Conservation (phyloP, 1,140 invertebrate genomes). For the Cephus cinctus region DNA sequence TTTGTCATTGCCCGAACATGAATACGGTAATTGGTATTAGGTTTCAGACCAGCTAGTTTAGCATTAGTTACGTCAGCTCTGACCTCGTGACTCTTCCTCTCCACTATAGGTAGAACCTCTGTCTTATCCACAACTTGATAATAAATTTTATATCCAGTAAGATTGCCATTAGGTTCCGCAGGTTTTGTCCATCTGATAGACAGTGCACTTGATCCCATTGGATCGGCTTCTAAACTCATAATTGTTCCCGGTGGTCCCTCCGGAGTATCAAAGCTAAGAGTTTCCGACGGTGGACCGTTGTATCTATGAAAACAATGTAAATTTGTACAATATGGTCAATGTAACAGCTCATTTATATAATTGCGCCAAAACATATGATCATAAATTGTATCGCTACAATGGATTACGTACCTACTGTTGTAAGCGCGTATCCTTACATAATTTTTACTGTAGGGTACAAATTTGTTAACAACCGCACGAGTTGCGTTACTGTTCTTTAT, state of each 20-base stretch:
- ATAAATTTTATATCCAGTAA: conserved; percentile 91
- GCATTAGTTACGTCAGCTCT: conserved; percentile 75
- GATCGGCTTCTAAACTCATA: conserved; percentile 76
- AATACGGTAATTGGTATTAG: conserved; percentile 87
- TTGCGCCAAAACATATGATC: not conserved
- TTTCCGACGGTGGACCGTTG: conserved; percentile 86
- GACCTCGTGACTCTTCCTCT: conserved; percentile 73
- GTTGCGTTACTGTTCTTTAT: conserved; percentile 73
- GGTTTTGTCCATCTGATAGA: conserved; percentile 90
- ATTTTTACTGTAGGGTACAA: conserved; percentile 88
- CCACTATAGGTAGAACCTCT: conserved; percentile 64
- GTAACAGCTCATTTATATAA: not conserved
- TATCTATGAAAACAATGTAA: conserved; percentile 52
- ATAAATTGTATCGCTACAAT: too few species aligned
- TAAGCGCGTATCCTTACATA: conserved; percentile 86
- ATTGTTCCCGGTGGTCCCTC: conserved; percentile 93
- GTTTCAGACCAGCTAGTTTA: conserved; percentile 81
- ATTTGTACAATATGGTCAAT: not conserved
- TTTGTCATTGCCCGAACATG: conserved; percentile 80
- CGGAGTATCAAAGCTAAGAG: conserved; percentile 81
- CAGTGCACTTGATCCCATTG: conserved; percentile 86
- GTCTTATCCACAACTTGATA: conserved; percentile 81
- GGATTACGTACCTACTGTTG: conserved; percentile 67
- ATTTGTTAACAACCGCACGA: conserved; percentile 75
- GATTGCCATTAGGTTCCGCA: conserved; percentile 86